Evolutionary conservation across 2,113 vertebrate species (phyloP).

Genomic region (Epinephelus moara): DNA sequence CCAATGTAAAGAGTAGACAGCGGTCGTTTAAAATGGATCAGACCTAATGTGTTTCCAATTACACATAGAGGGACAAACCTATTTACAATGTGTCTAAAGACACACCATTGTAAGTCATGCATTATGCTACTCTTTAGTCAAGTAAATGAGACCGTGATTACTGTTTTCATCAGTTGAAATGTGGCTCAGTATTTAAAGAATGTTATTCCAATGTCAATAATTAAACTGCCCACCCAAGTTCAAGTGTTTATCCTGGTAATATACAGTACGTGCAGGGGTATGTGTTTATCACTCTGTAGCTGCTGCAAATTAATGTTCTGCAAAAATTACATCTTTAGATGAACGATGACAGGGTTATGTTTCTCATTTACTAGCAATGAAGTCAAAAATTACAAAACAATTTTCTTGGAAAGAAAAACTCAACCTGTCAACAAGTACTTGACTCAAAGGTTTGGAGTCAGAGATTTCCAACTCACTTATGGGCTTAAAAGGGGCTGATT

Average conservation of each 20-base stretch:
- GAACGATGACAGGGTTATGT: not conserved
- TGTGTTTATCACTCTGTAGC: not conserved
- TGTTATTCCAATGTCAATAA: conserved; percentile 32
- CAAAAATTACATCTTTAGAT: conserved; percentile 12
- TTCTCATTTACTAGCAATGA: not conserved
- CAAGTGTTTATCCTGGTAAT: conserved; percentile 17
- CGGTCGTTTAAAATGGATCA: conserved; percentile 60
- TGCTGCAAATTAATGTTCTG: not conserved
- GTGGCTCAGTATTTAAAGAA: not conserved
- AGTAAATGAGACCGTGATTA: conserved; percentile 37
- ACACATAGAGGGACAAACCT: conserved; percentile 39
- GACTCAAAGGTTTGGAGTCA: not conserved
- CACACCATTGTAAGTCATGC: conserved; percentile 9
- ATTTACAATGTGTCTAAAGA: conserved; percentile 48
- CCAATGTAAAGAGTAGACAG: conserved; percentile 47
- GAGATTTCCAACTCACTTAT: not conserved
- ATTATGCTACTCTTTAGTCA: conserved; percentile 25
- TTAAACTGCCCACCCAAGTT: conserved; percentile 33
- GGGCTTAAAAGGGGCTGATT: no score
- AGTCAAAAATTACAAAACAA: not conserved
- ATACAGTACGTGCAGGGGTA: not conserved
- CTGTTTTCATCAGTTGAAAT: conserved; percentile 12
- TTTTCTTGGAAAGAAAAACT: not conserved
- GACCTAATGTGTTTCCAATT: conserved; percentile 64
- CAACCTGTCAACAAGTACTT: not conserved